Percentiles rank a stretch among this genome's conserved stretches.
Conservation (phyloP, 1,140 invertebrate species). For the Sipha flava region DNA sequence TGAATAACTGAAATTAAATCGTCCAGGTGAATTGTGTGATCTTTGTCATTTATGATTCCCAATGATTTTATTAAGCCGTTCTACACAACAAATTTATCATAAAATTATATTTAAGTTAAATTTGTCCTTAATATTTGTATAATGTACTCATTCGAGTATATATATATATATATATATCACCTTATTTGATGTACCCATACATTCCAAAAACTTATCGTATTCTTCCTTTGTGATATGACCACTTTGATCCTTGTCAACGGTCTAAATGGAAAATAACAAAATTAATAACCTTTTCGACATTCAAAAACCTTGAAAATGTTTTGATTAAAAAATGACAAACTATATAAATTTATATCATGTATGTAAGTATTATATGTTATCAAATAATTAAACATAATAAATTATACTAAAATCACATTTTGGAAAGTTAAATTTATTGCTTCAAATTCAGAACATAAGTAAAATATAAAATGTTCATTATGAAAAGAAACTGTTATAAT, state of each 20-base stretch:
- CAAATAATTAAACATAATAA: too few species aligned
- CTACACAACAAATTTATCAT: not conserved
- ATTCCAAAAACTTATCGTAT: slow-evolving; percentile 72
- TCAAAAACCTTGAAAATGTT: not conserved
- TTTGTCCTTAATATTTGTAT: too few species aligned
- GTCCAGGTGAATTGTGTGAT: not conserved
- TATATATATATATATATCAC: slow-evolving; percentile 40
- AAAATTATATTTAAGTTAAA: too few species aligned
- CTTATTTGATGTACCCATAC: slow-evolving; percentile 61
- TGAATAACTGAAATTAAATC: not conserved
- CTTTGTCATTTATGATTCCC: slow-evolving; percentile 2
- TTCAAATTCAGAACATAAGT: too few species aligned
- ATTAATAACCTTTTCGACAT: not conserved
- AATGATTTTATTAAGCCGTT: not conserved
- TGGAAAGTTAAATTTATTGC: too few species aligned
- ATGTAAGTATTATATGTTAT: too few species aligned
- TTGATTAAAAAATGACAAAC: not conserved
- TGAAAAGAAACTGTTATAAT: too few species aligned
- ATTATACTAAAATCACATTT: too few species aligned
- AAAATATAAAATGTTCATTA: too few species aligned
- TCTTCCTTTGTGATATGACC: slow-evolving; percentile 69
- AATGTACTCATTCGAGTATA: too few species aligned
- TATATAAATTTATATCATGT: too few species aligned
- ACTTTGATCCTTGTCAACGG: slow-evolving; percentile 68
- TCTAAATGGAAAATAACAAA: slow-evolving; percentile 46